A percentile compares a stretch with the other conserved stretches of the same genome.
Conservation (phyloP, 2,113 vertebrate genomes). For the Rissa tridactyla region DNA sequence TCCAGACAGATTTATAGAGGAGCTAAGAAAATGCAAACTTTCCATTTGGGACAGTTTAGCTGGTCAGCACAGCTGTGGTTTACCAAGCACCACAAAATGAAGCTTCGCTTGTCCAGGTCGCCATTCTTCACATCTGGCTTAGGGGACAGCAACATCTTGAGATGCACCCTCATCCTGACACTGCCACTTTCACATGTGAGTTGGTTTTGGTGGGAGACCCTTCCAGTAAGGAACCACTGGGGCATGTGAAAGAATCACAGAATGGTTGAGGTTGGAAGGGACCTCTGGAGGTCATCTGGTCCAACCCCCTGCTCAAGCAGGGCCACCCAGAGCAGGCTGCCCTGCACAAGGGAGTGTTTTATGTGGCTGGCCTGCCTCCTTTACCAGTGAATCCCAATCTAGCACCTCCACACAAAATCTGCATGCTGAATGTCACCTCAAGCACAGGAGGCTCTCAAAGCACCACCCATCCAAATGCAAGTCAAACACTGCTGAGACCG, state of each 20-base stretch:
- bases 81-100: background rate
- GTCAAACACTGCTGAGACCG: background rate
- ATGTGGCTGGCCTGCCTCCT: background rate
- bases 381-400: background rate
- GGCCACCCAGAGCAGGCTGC: background rate
- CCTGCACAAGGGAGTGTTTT: background rate
- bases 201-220: background rate
- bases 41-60: too few species aligned
- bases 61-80: background rate
- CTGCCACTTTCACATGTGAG: rapidly evolving
- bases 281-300: background rate
- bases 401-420: background rate
- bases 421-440: background rate
- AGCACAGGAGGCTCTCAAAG: background rate
- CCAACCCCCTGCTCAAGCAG: background rate
- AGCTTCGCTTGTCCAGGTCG: rapidly evolving
- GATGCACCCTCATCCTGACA: background rate
- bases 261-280: background rate
- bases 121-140: background rate
- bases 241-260: background rate
- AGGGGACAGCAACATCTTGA: background rate
- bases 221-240: background rate
- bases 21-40: background rate
- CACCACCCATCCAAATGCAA: background rate
- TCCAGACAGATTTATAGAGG: background rate